Conservation (phyloP, 1,140 invertebrate genomes). For the Yoshiicerus persimilis region DNA sequence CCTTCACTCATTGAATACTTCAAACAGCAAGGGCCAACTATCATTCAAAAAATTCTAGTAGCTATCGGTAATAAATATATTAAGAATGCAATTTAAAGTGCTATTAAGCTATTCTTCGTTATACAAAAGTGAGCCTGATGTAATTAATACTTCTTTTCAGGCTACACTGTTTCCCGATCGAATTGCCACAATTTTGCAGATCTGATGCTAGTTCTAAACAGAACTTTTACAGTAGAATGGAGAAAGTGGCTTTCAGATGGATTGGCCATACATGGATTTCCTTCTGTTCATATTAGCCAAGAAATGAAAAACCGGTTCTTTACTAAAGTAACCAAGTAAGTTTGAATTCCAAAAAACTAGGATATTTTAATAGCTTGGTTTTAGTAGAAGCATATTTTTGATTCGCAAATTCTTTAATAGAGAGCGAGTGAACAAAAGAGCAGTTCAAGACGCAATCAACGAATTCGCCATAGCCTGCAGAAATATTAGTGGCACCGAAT, state of each 20-base stretch:
- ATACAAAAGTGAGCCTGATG: background rate
- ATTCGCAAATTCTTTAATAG: background rate
- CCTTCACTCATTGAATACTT: slow-evolving; percentile 37
- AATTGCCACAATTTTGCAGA: slow-evolving; percentile 32
- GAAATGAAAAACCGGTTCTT: slow-evolving; percentile 45
- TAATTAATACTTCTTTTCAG: background rate
- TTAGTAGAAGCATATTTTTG: background rate
- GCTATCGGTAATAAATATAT: slow-evolving; percentile 36
- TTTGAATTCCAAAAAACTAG: background rate
- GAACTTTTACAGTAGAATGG: slow-evolving; percentile 16
- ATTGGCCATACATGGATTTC: slow-evolving; percentile 39
- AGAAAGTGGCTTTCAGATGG: slow-evolving; percentile 41
- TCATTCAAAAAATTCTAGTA: slow-evolving; percentile 37
- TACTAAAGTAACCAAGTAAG: slow-evolving; percentile 44
- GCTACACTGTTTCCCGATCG: slow-evolving; percentile 38
- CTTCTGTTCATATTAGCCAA: slow-evolving; percentile 31
- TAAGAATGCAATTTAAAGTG: background rate
- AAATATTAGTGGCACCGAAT: slow-evolving; percentile 46
- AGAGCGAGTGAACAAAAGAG: slow-evolving; percentile 44
- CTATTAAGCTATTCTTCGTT: background rate
- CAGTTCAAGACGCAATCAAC: slow-evolving; percentile 44
- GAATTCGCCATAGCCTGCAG: slow-evolving; percentile 46
- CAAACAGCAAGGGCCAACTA: slow-evolving; percentile 10
- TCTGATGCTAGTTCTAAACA: slow-evolving; percentile 25
- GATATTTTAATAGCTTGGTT: no score